Conservation (phyloP, 2,113 vertebrate species). For the Excalfactoria chinensis region DNA sequence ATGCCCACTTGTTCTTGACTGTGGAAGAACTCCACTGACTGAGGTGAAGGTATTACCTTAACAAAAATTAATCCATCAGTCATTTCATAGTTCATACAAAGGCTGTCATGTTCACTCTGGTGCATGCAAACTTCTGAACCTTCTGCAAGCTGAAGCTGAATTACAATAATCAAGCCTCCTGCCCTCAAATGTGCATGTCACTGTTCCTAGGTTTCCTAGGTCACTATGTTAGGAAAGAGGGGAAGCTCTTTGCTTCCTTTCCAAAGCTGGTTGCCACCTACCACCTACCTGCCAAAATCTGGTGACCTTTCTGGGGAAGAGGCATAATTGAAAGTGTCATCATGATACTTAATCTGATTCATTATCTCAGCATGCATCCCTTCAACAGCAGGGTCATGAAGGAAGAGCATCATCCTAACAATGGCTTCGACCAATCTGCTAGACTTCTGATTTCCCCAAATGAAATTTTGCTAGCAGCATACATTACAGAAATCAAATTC, state of each 20-base stretch:
- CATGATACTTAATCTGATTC: slow-evolving; percentile 22
- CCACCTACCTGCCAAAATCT: neutral
- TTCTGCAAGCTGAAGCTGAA: neutral
- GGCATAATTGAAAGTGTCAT: slow-evolving; percentile 29
- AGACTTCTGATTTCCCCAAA: neutral
- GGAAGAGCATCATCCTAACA: neutral
- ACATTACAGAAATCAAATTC: neutral
- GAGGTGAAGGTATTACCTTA: neutral
- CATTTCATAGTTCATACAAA: neutral
- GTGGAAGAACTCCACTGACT: neutral
- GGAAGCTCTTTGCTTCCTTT: slow-evolving; percentile 28
- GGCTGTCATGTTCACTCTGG: rapidly evolving
- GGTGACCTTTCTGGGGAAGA: slow-evolving; percentile 23
- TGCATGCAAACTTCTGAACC: neutral
- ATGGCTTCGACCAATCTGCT: slow-evolving; percentile 3
- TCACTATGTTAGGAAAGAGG: neutral
- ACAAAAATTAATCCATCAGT: neutral
- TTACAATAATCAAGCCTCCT: neutral
- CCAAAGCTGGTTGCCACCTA: neutral
- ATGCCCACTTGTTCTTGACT: neutral
- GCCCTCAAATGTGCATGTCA: neutral
- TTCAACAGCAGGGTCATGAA: slow-evolving; percentile 6
- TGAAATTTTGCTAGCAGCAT: neutral
- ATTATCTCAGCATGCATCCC: neutral
- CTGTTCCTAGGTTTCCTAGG: neutral